These are phyloP conservation scores for Hirtodrosophila confusa DNA, from an alignment of 2,888 invertebrate genomes.

Conservation along the genomic window DNA sequence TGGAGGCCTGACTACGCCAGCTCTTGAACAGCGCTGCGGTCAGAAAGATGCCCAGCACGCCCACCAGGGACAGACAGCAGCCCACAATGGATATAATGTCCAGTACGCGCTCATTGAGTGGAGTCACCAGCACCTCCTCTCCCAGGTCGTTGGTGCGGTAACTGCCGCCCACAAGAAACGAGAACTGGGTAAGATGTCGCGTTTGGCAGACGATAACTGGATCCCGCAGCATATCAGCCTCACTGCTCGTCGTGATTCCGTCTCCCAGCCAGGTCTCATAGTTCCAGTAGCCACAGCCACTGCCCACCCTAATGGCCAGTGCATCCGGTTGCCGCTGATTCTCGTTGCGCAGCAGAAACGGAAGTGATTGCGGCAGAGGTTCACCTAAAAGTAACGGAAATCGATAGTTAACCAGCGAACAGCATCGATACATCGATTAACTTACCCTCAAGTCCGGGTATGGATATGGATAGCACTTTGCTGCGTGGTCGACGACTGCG, in stretches of 20 bases:
- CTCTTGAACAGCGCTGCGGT: conserved; percentile 86
- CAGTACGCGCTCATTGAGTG: conserved; percentile 84
- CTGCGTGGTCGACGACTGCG: conserved; percentile 81
- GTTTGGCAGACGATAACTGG: conserved; percentile 85
- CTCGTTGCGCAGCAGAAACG: conserved; percentile 84
- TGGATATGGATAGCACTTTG: conserved; percentile 86
- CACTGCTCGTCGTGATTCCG: conserved; percentile 84
- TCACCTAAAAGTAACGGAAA: conserved; percentile 56
- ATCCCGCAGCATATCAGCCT: conserved; percentile 42
- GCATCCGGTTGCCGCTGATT: conserved; percentile 54
- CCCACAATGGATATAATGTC: conserved; percentile 87
- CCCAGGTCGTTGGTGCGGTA: conserved; percentile 78
- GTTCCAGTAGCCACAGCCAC: conserved; percentile 87
- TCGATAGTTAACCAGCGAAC: neutral
- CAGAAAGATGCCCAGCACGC: conserved; percentile 86
- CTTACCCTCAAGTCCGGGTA: conserved; percentile 85
- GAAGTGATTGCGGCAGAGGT: conserved; percentile 85
- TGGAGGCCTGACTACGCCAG: conserved; percentile 88
- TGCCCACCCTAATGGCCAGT: conserved; percentile 47
- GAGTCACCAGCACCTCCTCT: conserved; percentile 75
- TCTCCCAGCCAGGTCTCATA: conserved; percentile 86
- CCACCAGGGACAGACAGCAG: conserved; percentile 86
- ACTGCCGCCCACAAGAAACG: conserved; percentile 85
- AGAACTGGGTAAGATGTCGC: conserved; percentile 87
- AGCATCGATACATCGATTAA: neutral